A percentile compares a stretch with the other conserved stretches of the same genome.
phyloP scores from a whole-genome alignment of 2,888 invertebrate genomes.

The Autographa pulchrina region DNA sequence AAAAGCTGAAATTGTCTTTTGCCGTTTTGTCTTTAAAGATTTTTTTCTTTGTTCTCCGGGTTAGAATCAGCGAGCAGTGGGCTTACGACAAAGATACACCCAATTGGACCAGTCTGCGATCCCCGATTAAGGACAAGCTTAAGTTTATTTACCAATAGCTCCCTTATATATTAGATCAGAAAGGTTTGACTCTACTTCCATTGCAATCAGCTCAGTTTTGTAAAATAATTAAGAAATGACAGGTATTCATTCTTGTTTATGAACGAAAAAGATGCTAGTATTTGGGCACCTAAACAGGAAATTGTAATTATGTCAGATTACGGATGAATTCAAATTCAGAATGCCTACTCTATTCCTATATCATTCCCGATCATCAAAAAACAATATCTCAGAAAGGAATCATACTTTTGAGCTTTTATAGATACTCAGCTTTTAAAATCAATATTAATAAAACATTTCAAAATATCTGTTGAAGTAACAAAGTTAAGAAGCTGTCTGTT shows the following conservation, averaged over 20 bases:
- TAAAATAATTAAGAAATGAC: conserved; percentile 8
- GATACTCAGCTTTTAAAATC: conserved; percentile 1
- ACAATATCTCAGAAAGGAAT: too few relatives aligned
- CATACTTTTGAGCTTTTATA: too few relatives aligned
- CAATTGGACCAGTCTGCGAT: conserved; percentile 53
- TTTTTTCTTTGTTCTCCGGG: conserved; percentile 12
- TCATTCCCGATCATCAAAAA: too few relatives aligned
- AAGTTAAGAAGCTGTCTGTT: conserved; percentile 34
- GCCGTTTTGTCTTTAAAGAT: background rate
- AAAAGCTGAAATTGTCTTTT: background rate
- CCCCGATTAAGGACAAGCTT: conserved; percentile 67
- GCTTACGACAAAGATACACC: conserved; percentile 29
- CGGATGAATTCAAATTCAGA: background rate
- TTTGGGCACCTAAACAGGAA: background rate
- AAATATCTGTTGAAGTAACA: conserved; percentile 21
- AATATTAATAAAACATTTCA: conserved; percentile 23
- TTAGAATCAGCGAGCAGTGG: conserved; percentile 9
- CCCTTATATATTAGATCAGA: conserved; percentile 53
- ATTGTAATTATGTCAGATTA: conserved; percentile 14
- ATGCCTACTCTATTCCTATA: too few relatives aligned
- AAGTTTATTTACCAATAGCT: conserved; percentile 64
- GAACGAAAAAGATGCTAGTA: conserved; percentile 18
- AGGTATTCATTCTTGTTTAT: conserved; percentile 11
- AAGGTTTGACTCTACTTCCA: conserved; percentile 47
- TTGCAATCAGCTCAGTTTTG: conserved; percentile 40